Evolutionary conservation across 2,888 invertebrate genomes (phyloP), one percentile per base, ranked within the genome.

Genomic region (Keiferia lycopersicella): DNA sequence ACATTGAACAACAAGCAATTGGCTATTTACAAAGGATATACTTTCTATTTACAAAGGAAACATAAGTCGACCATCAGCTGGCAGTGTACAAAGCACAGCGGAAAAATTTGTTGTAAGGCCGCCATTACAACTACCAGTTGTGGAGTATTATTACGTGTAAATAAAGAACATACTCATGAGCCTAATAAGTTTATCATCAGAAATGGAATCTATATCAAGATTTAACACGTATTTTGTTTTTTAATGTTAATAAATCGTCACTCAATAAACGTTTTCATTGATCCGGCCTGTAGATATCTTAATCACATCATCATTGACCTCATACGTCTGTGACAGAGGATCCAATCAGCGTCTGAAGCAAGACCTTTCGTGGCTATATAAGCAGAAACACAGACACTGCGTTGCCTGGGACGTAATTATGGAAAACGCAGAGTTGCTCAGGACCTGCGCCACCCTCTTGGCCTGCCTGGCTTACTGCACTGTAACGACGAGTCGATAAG

Each of bases 101-200:
- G 45, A n/a, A 16, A 16, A 16, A 16, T 16, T 6, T 16, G 45
- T 45, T 45, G 45, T 45, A 2, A 16, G 16, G 45, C 45, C n/a
- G 7, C n/a, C 7, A n/a, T 45, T 4, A 45, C 45, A n/a, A 45
- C 45, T 4, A 45, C 45, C 16, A 45, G 7, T 16, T 45, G 16
- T 4, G 45, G 45, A 6, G 45, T 16, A 45, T 1, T 45, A 0
- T 16, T 45, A n/a, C 45, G 45, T 4, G 45, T n/a, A 45, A 45
- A 45, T 16, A 7, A 6, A 6, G n/a, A 45, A n/a, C 45, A 45
- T 11, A 4, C 7, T n/a, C 45, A 45, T 6, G 45, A 45, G 6
- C 45, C 45, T n/a, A 45, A 45, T 45, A 45, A n/a, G 45, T 45
- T 45, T 45, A 45, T 45, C 16, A n/a, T 45, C 16, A 45, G 45